A percentile compares a stretch with the other conserved stretches of the same genome.
Evolutionary conservation across 2,113 vertebrate genomes (phyloP).

Genomic region (Phyllostomus hastatus): DNA sequence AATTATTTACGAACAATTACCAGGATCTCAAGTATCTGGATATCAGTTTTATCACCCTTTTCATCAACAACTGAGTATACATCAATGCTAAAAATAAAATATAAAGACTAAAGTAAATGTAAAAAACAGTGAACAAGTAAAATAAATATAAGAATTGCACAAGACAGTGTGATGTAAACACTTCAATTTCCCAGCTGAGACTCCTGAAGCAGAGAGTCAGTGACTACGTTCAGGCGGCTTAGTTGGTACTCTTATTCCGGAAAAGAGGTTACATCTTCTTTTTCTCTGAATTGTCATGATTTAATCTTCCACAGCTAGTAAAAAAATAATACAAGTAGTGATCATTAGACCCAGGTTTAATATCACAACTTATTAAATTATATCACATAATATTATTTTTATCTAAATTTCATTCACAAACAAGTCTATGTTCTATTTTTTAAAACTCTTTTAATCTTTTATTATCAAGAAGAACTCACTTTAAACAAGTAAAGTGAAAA

Average conservation of each 20-base stretch:
- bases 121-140: slow-evolving; percentile 89
- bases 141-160: slow-evolving; percentile 97
- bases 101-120: slow-evolving; percentile 80
- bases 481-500: neutral
- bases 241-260: slow-evolving; percentile 70
- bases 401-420: neutral
- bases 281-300: slow-evolving; percentile 86
- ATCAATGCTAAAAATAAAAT: slow-evolving; percentile 81
- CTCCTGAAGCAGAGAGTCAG: slow-evolving; percentile 76
- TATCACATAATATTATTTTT: neutral
- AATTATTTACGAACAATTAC: slow-evolving; percentile 68
- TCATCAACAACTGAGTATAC: slow-evolving; percentile 76
- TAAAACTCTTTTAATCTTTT: neutral
- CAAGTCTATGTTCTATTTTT: neutral
- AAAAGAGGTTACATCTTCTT: slow-evolving; percentile 72
- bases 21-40: slow-evolving; percentile 78
- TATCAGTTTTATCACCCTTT: slow-evolving; percentile 76
- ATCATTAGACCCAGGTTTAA: neutral
- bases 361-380: neutral
- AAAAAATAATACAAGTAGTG: slow-evolving; percentile 44
- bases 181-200: slow-evolving; percentile 81
- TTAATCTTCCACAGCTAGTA: slow-evolving; percentile 99
- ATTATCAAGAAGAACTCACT: neutral
- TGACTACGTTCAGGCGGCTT: slow-evolving; percentile 78
- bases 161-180: slow-evolving; percentile 87